Conservation (phyloP, 2,797 vertebrate species). For the Argentina silus region DNA sequence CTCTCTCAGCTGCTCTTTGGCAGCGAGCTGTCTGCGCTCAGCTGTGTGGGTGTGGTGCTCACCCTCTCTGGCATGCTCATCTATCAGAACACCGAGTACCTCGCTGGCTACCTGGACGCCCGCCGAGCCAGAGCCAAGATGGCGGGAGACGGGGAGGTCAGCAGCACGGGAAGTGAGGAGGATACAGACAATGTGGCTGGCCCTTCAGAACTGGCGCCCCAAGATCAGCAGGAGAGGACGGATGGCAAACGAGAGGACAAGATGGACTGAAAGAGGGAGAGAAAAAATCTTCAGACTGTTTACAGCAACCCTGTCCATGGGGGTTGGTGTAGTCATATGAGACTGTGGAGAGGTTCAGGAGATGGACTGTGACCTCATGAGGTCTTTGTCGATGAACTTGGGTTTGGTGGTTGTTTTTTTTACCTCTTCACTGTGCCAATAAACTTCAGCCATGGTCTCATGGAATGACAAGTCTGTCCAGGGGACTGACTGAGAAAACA, state of each 20-base stretch:
- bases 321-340: not conserved
- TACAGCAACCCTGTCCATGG: constrained; percentile 8
- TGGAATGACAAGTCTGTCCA: constrained; percentile 29
- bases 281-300: constrained; percentile 14
- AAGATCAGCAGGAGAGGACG: constrained; percentile 39
- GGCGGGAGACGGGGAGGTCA: not conserved
- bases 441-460: constrained; percentile 39
- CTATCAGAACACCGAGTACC: constrained; percentile 90
- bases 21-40: constrained; percentile 84
- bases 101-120: constrained; percentile 77
- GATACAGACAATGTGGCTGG: constrained; percentile 4
- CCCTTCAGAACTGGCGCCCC: not conserved
- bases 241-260: constrained; percentile 56
- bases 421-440: constrained; percentile 66
- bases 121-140: constrained; percentile 48
- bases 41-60: constrained; percentile 86
- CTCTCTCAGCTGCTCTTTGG: constrained; percentile 90
- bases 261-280: constrained; percentile 58
- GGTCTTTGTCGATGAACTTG: constrained; percentile 20
- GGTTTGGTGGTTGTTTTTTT: constrained; percentile 10
- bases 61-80: constrained; percentile 90
- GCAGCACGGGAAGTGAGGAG: not conserved
- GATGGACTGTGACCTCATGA: constrained; percentile 35
- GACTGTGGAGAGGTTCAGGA: constrained; percentile 11
- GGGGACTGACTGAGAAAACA: constrained; percentile 20